Conservation (phyloP, 1,140 invertebrate species). For the Stenopsyche tienmushanensis region DNA sequence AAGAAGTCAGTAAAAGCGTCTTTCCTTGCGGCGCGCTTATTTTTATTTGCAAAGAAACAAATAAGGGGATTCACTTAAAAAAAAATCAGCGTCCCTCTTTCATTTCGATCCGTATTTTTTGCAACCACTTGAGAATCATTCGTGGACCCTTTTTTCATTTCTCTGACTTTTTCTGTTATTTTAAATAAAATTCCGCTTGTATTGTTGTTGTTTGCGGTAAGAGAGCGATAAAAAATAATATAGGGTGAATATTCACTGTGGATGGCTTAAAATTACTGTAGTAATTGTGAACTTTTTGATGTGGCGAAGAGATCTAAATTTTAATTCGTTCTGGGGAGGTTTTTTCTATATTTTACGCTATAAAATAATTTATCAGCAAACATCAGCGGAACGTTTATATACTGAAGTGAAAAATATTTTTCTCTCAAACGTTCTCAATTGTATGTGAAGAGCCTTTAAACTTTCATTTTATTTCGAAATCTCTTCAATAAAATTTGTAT, state of each 20-base stretch:
- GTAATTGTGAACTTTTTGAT: not conserved
- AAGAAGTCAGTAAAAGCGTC: constrained; percentile 21
- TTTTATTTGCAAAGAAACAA: constrained; percentile 34
- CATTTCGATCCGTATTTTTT: constrained; percentile 13
- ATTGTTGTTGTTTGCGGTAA: constrained; percentile 9
- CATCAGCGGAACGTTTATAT: no score
- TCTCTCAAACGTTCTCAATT: no score
- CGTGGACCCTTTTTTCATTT: not conserved
- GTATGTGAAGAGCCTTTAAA: no score
- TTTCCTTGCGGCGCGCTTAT: constrained; percentile 19
- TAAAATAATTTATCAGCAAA: no score
- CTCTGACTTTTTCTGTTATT: constrained; percentile 14
- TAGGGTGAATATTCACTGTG: not conserved
- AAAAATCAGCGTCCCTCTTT: constrained; percentile 15
- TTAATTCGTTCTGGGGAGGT: no score
- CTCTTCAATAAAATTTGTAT: no score
- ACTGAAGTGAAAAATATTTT: no score
- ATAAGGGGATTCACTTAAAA: constrained; percentile 32
- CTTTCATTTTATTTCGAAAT: no score
- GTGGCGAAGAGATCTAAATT: not conserved
- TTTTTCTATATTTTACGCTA: no score
- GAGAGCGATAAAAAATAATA: constrained; percentile 16
- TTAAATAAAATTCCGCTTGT: constrained; percentile 16
- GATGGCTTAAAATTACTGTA: not conserved
- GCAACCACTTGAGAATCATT: not conserved